Conservation (phyloP, 2,888 invertebrate species). For the Ennomos fuscantarius region DNA sequence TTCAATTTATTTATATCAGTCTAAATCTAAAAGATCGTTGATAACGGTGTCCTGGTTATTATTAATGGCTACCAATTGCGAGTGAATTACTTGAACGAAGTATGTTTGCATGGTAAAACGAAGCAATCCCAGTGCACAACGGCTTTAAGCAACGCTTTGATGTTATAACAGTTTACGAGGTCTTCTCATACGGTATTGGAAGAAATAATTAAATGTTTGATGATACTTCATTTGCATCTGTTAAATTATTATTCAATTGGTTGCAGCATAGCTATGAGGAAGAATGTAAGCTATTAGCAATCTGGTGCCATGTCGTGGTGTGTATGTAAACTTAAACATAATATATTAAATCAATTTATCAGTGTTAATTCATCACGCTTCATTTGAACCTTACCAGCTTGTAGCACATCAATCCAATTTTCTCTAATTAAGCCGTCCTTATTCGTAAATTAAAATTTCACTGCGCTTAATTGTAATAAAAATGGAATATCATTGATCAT, state of each 20-base stretch:
- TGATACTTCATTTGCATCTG: conserved; percentile 9
- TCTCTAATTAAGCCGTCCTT: conserved; percentile 34
- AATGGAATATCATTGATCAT: conserved; percentile 43
- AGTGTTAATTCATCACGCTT: conserved; percentile 8
- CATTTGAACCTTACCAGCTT: conserved; percentile 2
- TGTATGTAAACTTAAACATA: too few species aligned
- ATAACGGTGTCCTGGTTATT: conserved; percentile 49
- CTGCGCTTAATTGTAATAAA: conserved; percentile 49
- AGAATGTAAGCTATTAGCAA: too few species aligned
- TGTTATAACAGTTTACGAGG: conserved; percentile 59
- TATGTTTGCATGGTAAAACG: conserved; percentile 48
- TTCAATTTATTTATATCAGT: conserved; percentile 44
- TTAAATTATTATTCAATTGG: conserved; percentile 8
- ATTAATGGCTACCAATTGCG: conserved; percentile 50
- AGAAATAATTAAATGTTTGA: conserved; percentile 39
- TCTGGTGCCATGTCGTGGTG: too few species aligned
- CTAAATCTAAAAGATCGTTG: conserved; percentile 47
- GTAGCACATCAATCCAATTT: conserved; percentile 13
- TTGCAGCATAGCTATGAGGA: not conserved
- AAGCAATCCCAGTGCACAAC: conserved; percentile 42
- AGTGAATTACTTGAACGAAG: conserved; percentile 54
- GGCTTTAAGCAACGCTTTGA: conserved; percentile 56
- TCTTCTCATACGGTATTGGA: conserved; percentile 51
- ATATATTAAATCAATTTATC: too few species aligned
- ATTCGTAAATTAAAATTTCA: conserved; percentile 50